A percentile compares a stretch with the other conserved stretches of the same genome.
Conservation (phyloP, 2,797 vertebrate species). For the Sarcophilus harrisii region DNA sequence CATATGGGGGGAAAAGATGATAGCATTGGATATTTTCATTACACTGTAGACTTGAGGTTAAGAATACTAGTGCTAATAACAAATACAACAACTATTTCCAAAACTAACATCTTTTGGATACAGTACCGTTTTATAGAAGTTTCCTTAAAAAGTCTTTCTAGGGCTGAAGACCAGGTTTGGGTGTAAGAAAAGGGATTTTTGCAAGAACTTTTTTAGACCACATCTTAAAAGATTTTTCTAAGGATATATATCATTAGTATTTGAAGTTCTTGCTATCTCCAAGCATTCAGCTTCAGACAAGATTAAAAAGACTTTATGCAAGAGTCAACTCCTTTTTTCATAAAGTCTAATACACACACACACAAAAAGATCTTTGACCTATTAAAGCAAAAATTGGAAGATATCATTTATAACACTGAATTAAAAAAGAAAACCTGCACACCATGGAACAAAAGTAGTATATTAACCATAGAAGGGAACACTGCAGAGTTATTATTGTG, state of each 20-base stretch:
- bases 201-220: slow-evolving; percentile 44
- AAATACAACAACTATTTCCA: slow-evolving; percentile 77
- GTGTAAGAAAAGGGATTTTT: slow-evolving; percentile 23
- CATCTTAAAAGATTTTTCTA: slow-evolving; percentile 58
- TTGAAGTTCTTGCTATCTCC: slow-evolving; percentile 61
- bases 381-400: slow-evolving; percentile 77
- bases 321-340: slow-evolving; percentile 69
- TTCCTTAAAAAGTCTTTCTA: slow-evolving; percentile 60
- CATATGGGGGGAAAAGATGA: slow-evolving; percentile 71
- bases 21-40: slow-evolving; percentile 70
- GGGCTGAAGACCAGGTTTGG: slow-evolving; percentile 39
- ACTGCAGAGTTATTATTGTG: slow-evolving; percentile 55
- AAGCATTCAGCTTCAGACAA: slow-evolving; percentile 36
- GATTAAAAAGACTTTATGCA: slow-evolving; percentile 79
- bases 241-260: slow-evolving; percentile 64
- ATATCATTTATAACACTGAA: slow-evolving; percentile 81
- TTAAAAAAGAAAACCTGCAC: slow-evolving; percentile 79
- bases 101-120: slow-evolving; percentile 78
- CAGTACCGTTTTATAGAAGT: slow-evolving; percentile 77
- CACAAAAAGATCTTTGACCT: slow-evolving; percentile 78
- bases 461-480: slow-evolving; percentile 68
- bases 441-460: slow-evolving; percentile 75
- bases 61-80: slow-evolving; percentile 82
- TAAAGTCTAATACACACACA: slow-evolving; percentile 78
- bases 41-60: slow-evolving; percentile 78